Base-by-base conservation (phyloP, 2,797 vertebrate genomes). In the Florisuga fusca region DNA sequence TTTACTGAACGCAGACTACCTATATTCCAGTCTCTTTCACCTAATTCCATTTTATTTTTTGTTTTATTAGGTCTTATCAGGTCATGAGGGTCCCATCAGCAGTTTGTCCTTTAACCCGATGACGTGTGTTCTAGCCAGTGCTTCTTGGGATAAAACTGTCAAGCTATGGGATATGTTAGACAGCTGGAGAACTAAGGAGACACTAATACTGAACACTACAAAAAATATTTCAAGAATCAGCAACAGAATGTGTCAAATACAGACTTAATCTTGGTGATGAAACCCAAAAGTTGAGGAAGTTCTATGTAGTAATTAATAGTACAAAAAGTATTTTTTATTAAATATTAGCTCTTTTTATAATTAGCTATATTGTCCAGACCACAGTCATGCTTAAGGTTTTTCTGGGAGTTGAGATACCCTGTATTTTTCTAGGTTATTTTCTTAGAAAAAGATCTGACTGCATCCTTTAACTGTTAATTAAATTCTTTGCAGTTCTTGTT, bases 131-230 rank as follows among this genome's bases (percentile, higher is more conserved):
- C 98, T 99, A 84, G 99, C 99, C 92, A 99, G 99, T 23, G 98
- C 97, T 15, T 99, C 99, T 16, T 99, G 99, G 99, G 99, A 99
- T 89, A 98, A 98, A 73, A 99, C 99, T 0, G 97, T 99, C 46
- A 98, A 98, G 20, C 97, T 99, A 68, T 99, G 99, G 99, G 99
- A 99, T 98, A 99, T 99, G 99, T 85, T 97, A 51, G 98, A 99
- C 98, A 99, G 99, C 98, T 99, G 99, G 99, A 98, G 99, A 92
- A 99, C 98, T 90, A 99, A 99, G 73, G 99, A 99, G 94, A 99
- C 98, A 0, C 97, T 99, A 16, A 78, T 87, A 11, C 93, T 99
- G 64, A 98, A 95, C 38, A 38, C 1, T 61, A 2, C 26, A 2
- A 21, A 22, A 91, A 81, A 7, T 68, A n/a, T 34, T 41, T 63